Conservation (phyloP, 35 echinoderm and acorn worm species). For the Anneissia japonica region DNA sequence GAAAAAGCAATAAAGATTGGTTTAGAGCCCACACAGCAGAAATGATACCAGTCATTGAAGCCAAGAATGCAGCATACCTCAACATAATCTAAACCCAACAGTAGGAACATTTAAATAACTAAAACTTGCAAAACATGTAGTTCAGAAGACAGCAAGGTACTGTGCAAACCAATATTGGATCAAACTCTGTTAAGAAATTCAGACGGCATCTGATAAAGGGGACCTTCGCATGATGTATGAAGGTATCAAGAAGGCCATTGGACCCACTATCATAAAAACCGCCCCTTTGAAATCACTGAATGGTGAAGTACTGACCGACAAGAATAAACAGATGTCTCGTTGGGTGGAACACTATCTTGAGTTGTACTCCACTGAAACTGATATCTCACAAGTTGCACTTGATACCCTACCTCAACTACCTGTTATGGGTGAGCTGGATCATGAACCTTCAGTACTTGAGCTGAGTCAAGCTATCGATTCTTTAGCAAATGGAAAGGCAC, state of each 20-base stretch:
- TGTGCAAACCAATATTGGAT: neutral
- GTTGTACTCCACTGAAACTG: neutral
- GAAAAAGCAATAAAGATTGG: too few relatives aligned
- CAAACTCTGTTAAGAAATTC: neutral
- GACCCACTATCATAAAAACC: neutral
- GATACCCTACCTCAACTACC: neutral
- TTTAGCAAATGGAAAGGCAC: too few relatives aligned
- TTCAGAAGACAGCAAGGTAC: neutral
- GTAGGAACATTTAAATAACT: neutral
- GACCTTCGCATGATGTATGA: neutral
- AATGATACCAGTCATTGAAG: too few relatives aligned
- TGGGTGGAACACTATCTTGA: neutral
- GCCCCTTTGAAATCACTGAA: neutral
- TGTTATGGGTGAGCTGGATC: conserved; percentile 9
- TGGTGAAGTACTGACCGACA: too few relatives aligned
- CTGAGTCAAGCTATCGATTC: too few relatives aligned
- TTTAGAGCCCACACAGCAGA: neutral
- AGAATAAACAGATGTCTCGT: too few relatives aligned
- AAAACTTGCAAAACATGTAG: neutral
- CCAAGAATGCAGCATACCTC: neutral
- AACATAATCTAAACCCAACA: neutral
- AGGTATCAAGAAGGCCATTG: conserved; percentile 9
- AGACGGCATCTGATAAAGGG: neutral
- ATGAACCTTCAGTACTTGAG: neutral
- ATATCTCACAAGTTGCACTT: too few relatives aligned